Base-by-base conservation (phyloP, 2,888 invertebrate species). In the Toxonevra muliebris region DNA sequence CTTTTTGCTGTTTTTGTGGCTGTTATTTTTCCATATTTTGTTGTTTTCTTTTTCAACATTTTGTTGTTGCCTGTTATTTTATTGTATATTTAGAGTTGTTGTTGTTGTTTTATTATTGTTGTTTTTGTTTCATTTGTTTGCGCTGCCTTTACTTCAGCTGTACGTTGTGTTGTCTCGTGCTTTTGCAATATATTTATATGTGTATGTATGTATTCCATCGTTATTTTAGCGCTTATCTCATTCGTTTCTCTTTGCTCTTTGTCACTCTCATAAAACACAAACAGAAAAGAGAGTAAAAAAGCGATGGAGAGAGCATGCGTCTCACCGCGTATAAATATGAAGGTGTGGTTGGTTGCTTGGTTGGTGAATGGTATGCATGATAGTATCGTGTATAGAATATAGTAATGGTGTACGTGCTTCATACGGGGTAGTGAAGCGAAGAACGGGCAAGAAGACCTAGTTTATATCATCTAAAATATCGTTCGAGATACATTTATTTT, bases 61-160 rank as follows among this genome's bases (percentile, higher is more conserved):
- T 59, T 12, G 8, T 59, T 41, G 40, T 17, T 50, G 54, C 3
- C 20, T 19, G 42, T 45, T 67, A 42, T 67, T 42, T 65, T 61
- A n/a, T n/a, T n/a, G n/a, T 71, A 74, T 71, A 70, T 74, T 70
- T 70, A 68, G 70, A 45, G 45, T 50, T 15, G 67, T 67, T 70
- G 73, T 70, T 70, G 73, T 71, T 65, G 52, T 45, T 20, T 48
- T 17, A 43, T 15, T 61, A 12, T 15, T n/a, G 40, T 41, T 17
- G 17, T 64, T 40, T 11, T 54, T 30, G 48, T 55, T 45, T 58
- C 42, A 13, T 40, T 61, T 30, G 30, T 53, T 65, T 65, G 53
- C 68, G 68, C 69, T 72, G 67, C 57, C 69, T 69, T 55, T 48
- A 52, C 53, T 60, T 66, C 12, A 50, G 53, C 53, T 53, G 13